Percentiles rank a stretch among this genome's conserved stretches.
Conservation (phyloP, 2,113 vertebrate species). For the Thalassarche chlororhynchos region DNA sequence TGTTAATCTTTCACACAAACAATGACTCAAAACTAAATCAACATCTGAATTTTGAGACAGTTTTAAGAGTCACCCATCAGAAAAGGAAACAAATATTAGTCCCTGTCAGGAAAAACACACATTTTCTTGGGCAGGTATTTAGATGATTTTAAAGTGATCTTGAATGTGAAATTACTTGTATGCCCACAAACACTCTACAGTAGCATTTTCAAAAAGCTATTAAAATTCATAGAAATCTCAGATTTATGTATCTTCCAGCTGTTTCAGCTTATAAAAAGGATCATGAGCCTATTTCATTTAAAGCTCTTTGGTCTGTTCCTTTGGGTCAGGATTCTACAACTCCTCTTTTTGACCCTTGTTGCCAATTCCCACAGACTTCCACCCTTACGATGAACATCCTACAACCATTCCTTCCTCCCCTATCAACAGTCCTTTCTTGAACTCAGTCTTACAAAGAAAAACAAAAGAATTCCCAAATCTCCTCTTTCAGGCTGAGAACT, state of each 20-base stretch:
- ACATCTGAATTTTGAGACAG: not conserved
- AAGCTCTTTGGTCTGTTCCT: not conserved
- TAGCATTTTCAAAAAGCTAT: not conserved
- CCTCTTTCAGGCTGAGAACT: not conserved
- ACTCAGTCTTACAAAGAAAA: not conserved
- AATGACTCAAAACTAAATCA: not conserved
- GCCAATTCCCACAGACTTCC: not conserved
- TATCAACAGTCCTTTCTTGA: not conserved
- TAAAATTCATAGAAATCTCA: conserved; percentile 3
- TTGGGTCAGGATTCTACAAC: not conserved
- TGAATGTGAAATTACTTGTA: not conserved
- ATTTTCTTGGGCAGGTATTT: not conserved
- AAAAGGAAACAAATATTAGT: not conserved
- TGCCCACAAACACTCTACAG: not conserved
- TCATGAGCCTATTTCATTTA: not conserved
- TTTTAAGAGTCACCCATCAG: not conserved
- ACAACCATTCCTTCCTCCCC: accelerated
- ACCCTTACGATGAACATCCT: not conserved
- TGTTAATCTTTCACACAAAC: not conserved
- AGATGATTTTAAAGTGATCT: not conserved
- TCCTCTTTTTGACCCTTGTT: not conserved
- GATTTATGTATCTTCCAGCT: not conserved
- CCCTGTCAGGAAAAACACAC: not conserved
- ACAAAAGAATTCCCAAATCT: not conserved
- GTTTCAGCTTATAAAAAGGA: not conserved